Percentiles rank a stretch among this genome's conserved stretches.
Conservation (phyloP, 1,140 invertebrate genomes). For the Zaprionus ornatus region DNA sequence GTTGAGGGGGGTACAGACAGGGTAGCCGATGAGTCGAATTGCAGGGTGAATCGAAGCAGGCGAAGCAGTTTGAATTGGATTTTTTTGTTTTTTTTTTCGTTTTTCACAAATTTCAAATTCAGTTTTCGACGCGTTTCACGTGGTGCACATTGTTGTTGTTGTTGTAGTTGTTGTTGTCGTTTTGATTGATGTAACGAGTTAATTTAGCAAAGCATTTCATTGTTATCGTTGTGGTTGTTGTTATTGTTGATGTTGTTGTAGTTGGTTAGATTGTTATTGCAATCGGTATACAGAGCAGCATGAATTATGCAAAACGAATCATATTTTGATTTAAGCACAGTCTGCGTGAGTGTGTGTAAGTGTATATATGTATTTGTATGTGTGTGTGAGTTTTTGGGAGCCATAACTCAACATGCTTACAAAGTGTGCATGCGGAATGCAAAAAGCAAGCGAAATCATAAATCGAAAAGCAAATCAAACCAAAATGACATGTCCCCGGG, state of each 20-base stretch:
- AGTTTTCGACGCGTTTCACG: conserved; percentile 17
- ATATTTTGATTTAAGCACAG: conserved; percentile 38
- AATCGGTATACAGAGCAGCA: conserved; percentile 21
- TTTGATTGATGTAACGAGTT: conserved; percentile 32
- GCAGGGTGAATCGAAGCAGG: conserved; percentile 23
- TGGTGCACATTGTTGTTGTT: conserved; percentile 30
- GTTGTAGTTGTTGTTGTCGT: conserved; percentile 21
- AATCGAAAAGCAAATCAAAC: conserved; percentile 39
- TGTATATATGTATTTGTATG: conserved; percentile 12
- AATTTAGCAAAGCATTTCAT: conserved; percentile 47
- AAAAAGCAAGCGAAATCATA: conserved; percentile 32
- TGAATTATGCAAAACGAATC: conserved; percentile 48
- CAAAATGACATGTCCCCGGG: conserved; percentile 44
- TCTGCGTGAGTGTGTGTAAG: conserved; percentile 23
- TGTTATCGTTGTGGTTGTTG: conserved; percentile 1
- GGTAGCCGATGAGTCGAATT: not conserved
- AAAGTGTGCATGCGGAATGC: conserved; percentile 24
- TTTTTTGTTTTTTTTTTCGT: conserved; percentile 21
- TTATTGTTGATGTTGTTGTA: conserved; percentile 27
- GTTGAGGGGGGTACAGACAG: not conserved
- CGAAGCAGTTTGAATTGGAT: conserved; percentile 12
- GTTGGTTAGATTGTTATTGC: conserved; percentile 45
- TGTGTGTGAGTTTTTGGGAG: conserved; percentile 52
- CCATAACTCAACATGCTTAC: conserved; percentile 28
- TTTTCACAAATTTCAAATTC: conserved; percentile 17